Conservation (phyloP, 2,888 invertebrate species). For the Platypus cylindrus region DNA sequence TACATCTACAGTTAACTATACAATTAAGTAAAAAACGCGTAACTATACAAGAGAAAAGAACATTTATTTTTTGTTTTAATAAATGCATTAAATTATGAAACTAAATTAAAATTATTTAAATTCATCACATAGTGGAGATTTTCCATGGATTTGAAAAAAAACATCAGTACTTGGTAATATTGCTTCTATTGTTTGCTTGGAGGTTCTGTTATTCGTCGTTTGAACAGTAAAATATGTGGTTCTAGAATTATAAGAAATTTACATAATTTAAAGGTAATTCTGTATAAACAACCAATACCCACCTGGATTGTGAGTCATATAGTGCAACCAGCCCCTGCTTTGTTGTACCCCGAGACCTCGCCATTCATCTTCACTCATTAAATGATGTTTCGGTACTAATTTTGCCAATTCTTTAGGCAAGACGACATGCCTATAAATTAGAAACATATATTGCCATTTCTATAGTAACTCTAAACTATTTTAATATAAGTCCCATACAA, state of each 20-base stretch:
- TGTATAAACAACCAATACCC: slow-evolving; percentile 12
- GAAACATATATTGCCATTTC: slow-evolving; percentile 1
- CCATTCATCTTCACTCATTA: slow-evolving; percentile 94
- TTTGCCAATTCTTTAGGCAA: slow-evolving; percentile 86
- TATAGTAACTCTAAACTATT: no score
- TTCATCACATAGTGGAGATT: no score
- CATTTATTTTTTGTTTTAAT: no score
- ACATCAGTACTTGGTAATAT: no score
- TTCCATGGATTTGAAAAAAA: not conserved
- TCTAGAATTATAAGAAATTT: slow-evolving; percentile 42
- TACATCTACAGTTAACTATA: no score
- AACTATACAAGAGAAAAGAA: no score
- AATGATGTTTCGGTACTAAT: slow-evolving; percentile 78
- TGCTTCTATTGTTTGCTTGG: slow-evolving; percentile 4
- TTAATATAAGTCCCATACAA: no score
- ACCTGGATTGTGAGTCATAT: slow-evolving; percentile 94
- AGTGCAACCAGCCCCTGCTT: slow-evolving; percentile 93
- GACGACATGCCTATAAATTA: slow-evolving; percentile 70
- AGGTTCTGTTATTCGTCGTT: slow-evolving; percentile 46
- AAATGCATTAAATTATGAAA: no score
- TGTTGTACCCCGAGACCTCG: slow-evolving; percentile 89
- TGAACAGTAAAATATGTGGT: slow-evolving; percentile 82
- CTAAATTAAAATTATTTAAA: no score
- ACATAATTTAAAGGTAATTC: not conserved
- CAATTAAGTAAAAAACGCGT: no score